phyloP scores from a whole-genome alignment of 2,888 invertebrate genomes.

The Xestia ashworthii region DNA sequence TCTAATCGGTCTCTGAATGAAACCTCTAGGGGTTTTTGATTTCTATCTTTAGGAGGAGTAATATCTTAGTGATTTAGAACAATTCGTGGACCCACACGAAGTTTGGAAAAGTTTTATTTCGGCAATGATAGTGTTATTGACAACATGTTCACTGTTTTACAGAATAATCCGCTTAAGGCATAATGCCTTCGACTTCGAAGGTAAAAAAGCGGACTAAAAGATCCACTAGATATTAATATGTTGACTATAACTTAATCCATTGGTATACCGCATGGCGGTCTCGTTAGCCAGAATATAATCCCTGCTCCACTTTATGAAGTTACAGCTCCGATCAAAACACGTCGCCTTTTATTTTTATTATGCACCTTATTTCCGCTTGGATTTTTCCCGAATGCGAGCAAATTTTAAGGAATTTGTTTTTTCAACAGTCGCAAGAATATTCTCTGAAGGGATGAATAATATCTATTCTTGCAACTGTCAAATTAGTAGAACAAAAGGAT shows the following conservation, averaged over 20 bases:
- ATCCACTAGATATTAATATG: constrained; percentile 27
- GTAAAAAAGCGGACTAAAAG: constrained; percentile 11
- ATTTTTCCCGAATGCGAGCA: background rate
- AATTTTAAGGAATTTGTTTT: background rate
- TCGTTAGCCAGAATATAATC: constrained; percentile 72
- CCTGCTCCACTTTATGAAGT: constrained; percentile 51
- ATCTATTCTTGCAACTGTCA: background rate
- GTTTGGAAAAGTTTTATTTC: background rate
- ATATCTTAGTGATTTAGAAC: background rate
- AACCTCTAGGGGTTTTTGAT: constrained; percentile 21
- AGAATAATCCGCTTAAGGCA: constrained; percentile 18
- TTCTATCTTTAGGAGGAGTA: constrained; percentile 4
- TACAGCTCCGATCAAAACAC: constrained; percentile 55
- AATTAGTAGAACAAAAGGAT: background rate
- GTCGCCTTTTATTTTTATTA: constrained; percentile 29
- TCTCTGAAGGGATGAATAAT: background rate
- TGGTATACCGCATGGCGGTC: constrained; percentile 40
- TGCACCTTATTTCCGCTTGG: constrained; percentile 3
- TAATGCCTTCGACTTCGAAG: background rate
- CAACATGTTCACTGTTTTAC: background rate
- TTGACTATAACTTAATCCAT: constrained; percentile 54
- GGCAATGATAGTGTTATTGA: background rate
- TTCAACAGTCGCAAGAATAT: background rate
- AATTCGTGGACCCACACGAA: too few relatives aligned
- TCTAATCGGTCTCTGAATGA: constrained; percentile 62